These are phyloP conservation scores for Balanococcus diminutus DNA, from an alignment of 2,888 invertebrate species.

Conservation along the genomic window DNA sequence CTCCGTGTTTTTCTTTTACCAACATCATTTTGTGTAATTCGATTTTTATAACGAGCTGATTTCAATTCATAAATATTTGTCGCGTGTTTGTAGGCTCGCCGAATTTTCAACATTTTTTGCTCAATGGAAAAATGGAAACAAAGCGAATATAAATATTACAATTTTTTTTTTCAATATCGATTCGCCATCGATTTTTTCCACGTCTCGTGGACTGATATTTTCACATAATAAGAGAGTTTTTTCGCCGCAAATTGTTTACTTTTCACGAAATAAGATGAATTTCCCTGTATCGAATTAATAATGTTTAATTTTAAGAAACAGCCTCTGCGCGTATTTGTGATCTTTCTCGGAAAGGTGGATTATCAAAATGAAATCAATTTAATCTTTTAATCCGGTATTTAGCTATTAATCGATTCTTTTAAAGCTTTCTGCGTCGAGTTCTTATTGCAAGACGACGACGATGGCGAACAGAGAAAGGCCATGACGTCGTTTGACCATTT, in stretches of 20 bases:
- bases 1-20: not conserved
- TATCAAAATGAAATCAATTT: not conserved
- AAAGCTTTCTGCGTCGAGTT: not conserved
- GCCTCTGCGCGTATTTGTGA: not conserved
- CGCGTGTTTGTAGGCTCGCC: conserved; percentile 3
- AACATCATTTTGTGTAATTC: not conserved
- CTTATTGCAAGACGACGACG: not conserved
- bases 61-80: conserved; percentile 24
- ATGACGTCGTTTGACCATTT: not conserved
- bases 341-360: not conserved
- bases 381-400: conserved; percentile 16
- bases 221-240: not conserved
- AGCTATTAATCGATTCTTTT: not conserved
- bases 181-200: conserved; percentile 12
- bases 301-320: not conserved
- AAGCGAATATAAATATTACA: conserved; percentile 14
- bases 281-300: not conserved
- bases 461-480: not conserved
- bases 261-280: conserved; percentile 4
- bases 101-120: conserved; percentile 6
- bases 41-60: conserved; percentile 16
- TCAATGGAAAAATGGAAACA: conserved; percentile 10
- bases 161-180: conserved; percentile 33
- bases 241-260: not conserved
- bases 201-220: not conserved